Evolutionary conservation across 2,888 invertebrate species (phyloP), one percentile per base, ranked within the genome.

Genomic region (Bruchidius siliquastri): DNA sequence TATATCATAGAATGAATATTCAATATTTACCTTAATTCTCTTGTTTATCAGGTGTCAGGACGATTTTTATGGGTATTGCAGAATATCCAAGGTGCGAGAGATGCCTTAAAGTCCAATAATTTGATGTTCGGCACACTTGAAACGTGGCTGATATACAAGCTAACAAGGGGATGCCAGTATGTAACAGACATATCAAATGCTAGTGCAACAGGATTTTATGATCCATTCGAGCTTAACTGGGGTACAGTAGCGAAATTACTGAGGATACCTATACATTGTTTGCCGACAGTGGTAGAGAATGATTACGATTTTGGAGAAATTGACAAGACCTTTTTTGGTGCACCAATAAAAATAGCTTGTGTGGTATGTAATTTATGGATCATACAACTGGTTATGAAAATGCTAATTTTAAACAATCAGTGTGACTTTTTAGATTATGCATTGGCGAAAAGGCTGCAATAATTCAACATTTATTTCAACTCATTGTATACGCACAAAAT

Each of bases 101-200:
- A 89, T 77, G 94, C 93, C 0, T 87, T 92, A 4, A 85, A 87
- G 76, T 87, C 87, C 71, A 90, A 92, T 67, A 89, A 92, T 78
- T 93, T 93, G 0, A 89, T 93, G 85, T 94, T 96, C 86, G 95
- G 97, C 6, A 94, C 96, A 0, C 88, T 99, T 72, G 99, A 99
- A 84, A 95, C 97, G 0, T 99, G 97, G 97, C 88, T 99, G 71
- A 84, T 98, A 72, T 93, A 96, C 88, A 95, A 94, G 88, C 87
- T 97, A 72, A 93, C 91, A 0, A 88, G 87, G 73, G 87, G 88
- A 8, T 88, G 86, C 80, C 84, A 90, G 26, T 95, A 95, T 85
- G 91, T 95, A 74, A 94, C 95, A 0, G 99, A 99, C 83, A 92
- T 93, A n/a, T 95, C 96, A 0, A 95, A 93, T 79, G 96, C 96